These are phyloP conservation scores for Lepidostoma basale DNA, from an alignment of 1,140 invertebrate genomes.

Conservation along the genomic window DNA sequence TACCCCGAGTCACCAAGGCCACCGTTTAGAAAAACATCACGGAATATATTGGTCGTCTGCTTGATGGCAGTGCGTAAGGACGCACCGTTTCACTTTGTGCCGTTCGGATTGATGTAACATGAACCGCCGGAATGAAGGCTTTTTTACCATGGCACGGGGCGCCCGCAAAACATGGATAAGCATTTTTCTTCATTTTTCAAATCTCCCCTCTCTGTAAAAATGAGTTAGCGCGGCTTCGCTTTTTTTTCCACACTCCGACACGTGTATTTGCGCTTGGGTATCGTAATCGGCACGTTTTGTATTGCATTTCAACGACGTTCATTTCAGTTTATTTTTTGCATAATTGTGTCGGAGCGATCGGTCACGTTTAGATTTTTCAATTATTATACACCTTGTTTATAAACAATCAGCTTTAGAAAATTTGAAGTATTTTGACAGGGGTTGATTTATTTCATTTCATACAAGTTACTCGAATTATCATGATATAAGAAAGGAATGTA, in stretches of 20 bases:
- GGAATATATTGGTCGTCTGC: not conserved
- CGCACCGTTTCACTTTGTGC: not conserved
- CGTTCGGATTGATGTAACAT: not conserved
- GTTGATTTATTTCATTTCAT: too few relatives aligned
- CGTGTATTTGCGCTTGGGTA: not conserved
- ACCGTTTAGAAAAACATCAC: not conserved
- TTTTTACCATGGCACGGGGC: not conserved
- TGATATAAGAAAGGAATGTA: too few relatives aligned
- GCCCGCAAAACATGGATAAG: slow-evolving; percentile 8
- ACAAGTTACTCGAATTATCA: too few relatives aligned
- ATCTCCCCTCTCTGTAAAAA: slow-evolving; percentile 6
- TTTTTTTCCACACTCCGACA: too few relatives aligned
- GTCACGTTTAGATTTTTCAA: too few relatives aligned
- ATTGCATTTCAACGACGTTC: not conserved
- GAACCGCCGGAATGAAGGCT: not conserved
- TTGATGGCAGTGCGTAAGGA: not conserved
- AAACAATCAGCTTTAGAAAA: too few relatives aligned
- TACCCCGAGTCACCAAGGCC: not conserved
- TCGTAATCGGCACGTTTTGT: slow-evolving; percentile 3
- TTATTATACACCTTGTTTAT: too few relatives aligned
- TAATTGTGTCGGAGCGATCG: too few relatives aligned
- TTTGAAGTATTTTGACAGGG: too few relatives aligned
- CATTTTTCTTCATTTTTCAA: slow-evolving; percentile 25
- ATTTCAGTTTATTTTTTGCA: not conserved
- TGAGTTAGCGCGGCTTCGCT: not conserved